Conservation (phyloP, 2,888 invertebrate genomes). For the Holacanthella duospinosa region DNA sequence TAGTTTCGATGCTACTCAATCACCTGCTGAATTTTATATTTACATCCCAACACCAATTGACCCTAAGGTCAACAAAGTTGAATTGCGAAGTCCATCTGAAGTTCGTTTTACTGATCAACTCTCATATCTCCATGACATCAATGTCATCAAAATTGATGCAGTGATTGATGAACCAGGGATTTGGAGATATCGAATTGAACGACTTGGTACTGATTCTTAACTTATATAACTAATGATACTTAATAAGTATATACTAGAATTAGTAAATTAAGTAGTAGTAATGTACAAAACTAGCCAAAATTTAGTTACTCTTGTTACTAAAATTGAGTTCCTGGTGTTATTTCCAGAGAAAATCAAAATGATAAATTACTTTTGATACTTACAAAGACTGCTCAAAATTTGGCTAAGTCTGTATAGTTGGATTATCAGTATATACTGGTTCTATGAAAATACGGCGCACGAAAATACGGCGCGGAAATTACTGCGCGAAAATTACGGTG, state of each 20-base stretch:
- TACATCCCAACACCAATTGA: constrained; percentile 32
- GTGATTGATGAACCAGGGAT: constrained; percentile 32
- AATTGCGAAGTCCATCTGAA: constrained; percentile 35
- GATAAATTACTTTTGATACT: too few relatives aligned
- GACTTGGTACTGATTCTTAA: constrained; percentile 17
- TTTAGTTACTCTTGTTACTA: too few relatives aligned
- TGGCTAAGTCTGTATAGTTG: too few relatives aligned
- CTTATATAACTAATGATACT: not conserved
- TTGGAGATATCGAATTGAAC: constrained; percentile 35
- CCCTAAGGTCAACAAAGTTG: constrained; percentile 37
- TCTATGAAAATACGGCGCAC: too few relatives aligned
- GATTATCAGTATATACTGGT: too few relatives aligned
- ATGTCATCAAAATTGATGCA: constrained; percentile 37
- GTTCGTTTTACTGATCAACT: constrained; percentile 31
- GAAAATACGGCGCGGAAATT: too few relatives aligned
- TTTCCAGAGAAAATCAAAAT: too few relatives aligned
- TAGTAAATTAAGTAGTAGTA: not conserved
- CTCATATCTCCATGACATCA: constrained; percentile 33
- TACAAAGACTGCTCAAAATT: too few relatives aligned
- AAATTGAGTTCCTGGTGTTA: too few relatives aligned
- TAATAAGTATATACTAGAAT: not conserved
- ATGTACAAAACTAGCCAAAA: too few relatives aligned
- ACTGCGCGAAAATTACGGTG: too few relatives aligned
- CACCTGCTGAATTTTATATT: constrained; percentile 37
- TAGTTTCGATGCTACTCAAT: constrained; percentile 36